A percentile compares a stretch with the other conserved stretches of the same genome.
These are phyloP conservation scores for Parnassius smintheus DNA, from an alignment of 2,888 invertebrate genomes.

Conservation along the genomic window DNA sequence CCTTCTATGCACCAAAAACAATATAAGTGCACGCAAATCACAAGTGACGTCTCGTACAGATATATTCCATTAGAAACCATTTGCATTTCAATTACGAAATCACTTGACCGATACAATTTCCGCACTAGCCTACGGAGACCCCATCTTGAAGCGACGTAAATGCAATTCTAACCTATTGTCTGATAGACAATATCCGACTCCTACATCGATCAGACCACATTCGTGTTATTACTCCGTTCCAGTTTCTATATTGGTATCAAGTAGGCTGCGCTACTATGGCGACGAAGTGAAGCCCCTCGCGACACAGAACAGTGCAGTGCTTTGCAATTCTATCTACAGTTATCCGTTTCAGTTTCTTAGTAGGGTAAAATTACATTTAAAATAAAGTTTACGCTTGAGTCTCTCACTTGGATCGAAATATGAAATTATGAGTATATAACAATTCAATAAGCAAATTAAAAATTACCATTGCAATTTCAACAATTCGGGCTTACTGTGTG, in stretches of 20 bases:
- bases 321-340: background rate
- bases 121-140: slow-evolving; percentile 9
- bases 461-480: too few species aligned
- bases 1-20: background rate
- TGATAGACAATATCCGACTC: slow-evolving; percentile 26
- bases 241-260: slow-evolving; percentile 26
- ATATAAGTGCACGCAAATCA: slow-evolving; percentile 20
- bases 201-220: slow-evolving; percentile 15
- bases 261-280: slow-evolving; percentile 16
- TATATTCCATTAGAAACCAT: slow-evolving; percentile 4
- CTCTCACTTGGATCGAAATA: too few species aligned
- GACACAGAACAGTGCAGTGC: background rate
- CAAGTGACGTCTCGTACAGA: slow-evolving; percentile 6
- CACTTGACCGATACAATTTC: slow-evolving; percentile 19
- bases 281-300: slow-evolving; percentile 8
- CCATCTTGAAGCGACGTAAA: slow-evolving; percentile 20
- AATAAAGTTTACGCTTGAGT: too few species aligned
- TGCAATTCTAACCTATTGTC: slow-evolving; percentile 21
- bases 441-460: too few species aligned
- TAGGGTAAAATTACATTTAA: too few species aligned
- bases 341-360: too few species aligned
- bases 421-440: too few species aligned
- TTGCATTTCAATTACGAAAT: slow-evolving; percentile 14
- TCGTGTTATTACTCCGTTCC: slow-evolving; percentile 21
- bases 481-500: too few species aligned